Conservation (phyloP, 1,140 invertebrate genomes). For the Euura lappo region DNA sequence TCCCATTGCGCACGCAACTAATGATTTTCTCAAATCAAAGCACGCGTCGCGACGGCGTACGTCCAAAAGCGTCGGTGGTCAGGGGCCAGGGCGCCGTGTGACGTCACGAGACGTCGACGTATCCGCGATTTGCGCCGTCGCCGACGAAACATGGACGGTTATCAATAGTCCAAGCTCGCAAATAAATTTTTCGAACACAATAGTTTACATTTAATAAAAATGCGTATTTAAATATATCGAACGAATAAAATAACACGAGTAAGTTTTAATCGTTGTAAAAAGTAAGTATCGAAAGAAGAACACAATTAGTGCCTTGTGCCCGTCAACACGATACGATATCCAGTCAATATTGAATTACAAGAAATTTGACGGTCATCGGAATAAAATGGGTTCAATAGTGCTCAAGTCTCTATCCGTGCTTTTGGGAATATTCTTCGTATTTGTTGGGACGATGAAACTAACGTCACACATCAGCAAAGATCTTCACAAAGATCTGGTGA, state of each 20-base stretch:
- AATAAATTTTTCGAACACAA: not conserved
- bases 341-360: not conserved
- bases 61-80: slow-evolving; percentile 24
- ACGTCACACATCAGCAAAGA: slow-evolving; percentile 92
- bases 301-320: slow-evolving; percentile 1
- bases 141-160: slow-evolving; percentile 30
- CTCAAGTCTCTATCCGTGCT: slow-evolving; percentile 89
- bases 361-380: not conserved
- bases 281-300: not conserved
- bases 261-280: not conserved
- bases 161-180: slow-evolving; percentile 14
- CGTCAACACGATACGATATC: not conserved
- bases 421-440: slow-evolving; percentile 94
- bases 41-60: slow-evolving; percentile 17
- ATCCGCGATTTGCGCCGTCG: slow-evolving; percentile 27
- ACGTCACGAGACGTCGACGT: slow-evolving; percentile 25
- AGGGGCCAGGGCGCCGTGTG: slow-evolving; percentile 13
- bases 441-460: slow-evolving; percentile 91
- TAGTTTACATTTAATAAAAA: not conserved
- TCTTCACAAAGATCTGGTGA: slow-evolving; percentile 96
- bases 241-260: not conserved
- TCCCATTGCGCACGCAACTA: slow-evolving; percentile 22
- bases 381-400: slow-evolving; percentile 76
- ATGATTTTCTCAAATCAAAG: not conserved
- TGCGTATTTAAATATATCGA: not conserved